Evolutionary conservation across 2,888 invertebrate species (phyloP).

Genomic region (Drosophila mercatorum): DNA sequence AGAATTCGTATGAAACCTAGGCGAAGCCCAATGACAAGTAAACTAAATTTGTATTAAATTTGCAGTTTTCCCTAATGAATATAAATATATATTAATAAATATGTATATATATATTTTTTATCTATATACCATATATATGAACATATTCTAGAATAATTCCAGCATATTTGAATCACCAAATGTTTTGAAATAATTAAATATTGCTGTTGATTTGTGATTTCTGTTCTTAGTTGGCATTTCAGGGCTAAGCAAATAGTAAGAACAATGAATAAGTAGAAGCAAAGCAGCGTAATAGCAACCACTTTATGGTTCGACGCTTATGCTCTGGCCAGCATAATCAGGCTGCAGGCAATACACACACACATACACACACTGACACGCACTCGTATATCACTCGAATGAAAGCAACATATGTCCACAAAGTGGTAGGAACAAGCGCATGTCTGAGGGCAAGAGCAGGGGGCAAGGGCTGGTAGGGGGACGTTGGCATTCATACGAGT

Average conservation of each 20-base stretch:
- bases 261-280: constrained; percentile 22
- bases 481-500: constrained; percentile 29
- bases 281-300: constrained; percentile 32
- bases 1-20: too few species aligned
- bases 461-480: constrained; percentile 9
- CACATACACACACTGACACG: constrained; percentile 4
- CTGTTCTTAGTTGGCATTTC: not conserved
- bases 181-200: not conserved
- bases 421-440: constrained; percentile 60
- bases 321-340: constrained; percentile 47
- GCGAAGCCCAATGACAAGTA: too few species aligned
- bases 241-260: constrained; percentile 16
- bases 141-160: not conserved
- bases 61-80: not conserved
- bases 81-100: not conserved
- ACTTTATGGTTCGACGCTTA: constrained; percentile 44
- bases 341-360: constrained; percentile 22
- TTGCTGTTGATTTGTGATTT: constrained; percentile 7
- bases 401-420: constrained; percentile 80
- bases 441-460: not conserved
- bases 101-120: too few species aligned
- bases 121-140: too few species aligned
- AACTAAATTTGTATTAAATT: too few species aligned
- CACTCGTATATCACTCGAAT: constrained; percentile 52
- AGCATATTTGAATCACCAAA: not conserved